These are phyloP conservation scores for Craniophora ligustri DNA, from an alignment of 2,888 invertebrate genomes.

Conservation along the genomic window DNA sequence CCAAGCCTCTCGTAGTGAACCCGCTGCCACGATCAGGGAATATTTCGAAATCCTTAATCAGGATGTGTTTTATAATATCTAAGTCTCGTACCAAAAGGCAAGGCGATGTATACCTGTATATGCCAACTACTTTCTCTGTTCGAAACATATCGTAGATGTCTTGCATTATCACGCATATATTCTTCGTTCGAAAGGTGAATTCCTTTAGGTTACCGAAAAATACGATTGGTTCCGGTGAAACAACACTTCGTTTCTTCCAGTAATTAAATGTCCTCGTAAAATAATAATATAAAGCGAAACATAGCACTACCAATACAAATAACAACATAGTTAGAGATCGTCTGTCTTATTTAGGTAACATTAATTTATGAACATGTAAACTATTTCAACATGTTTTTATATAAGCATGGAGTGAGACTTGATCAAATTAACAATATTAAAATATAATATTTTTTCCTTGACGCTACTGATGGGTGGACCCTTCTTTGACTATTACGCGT, in stretches of 20 bases:
- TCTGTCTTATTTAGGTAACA: not conserved
- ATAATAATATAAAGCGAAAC: conserved; percentile 55
- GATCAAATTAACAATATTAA: no score
- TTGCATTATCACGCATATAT: conserved; percentile 50
- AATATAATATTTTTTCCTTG: no score
- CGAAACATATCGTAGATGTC: conserved; percentile 64
- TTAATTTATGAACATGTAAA: not conserved
- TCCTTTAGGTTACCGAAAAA: conserved; percentile 67
- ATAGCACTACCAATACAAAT: conserved; percentile 24
- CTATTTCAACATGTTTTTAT: conserved; percentile 11
- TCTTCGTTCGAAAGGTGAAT: conserved; percentile 53
- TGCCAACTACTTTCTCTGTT: conserved; percentile 69
- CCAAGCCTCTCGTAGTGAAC: conserved; percentile 65
- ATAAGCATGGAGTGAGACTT: conserved; percentile 5
- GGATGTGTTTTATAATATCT: conserved; percentile 68
- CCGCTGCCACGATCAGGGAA: conserved; percentile 72
- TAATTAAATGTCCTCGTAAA: conserved; percentile 59
- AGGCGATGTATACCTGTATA: conserved; percentile 68
- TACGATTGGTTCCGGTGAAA: conserved; percentile 62
- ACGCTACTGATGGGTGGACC: no score
- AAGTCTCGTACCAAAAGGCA: conserved; percentile 67
- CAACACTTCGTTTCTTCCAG: conserved; percentile 49
- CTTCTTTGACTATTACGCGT: no score
- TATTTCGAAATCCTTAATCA: conserved; percentile 72
- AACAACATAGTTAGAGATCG: conserved; percentile 18